A percentile compares a stretch with the other conserved stretches of the same genome.
Conservation (phyloP, 2,888 invertebrate genomes). For the Pandemis corylana region DNA sequence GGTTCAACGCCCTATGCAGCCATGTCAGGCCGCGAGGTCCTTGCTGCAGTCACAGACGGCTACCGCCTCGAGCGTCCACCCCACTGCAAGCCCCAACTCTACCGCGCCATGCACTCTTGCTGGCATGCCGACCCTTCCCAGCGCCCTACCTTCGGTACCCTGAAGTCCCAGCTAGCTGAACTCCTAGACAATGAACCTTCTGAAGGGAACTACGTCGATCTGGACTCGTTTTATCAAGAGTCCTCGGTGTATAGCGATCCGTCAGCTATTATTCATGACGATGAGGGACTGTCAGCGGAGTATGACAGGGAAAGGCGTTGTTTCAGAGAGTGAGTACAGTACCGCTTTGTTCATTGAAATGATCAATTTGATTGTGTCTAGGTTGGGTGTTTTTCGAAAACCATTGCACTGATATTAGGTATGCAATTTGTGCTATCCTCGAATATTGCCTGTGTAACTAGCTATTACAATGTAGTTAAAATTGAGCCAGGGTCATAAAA, state of each 20-base stretch:
- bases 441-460: no score
- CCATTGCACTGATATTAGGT: no score
- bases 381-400: no score
- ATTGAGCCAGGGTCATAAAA: no score
- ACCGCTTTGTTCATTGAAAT: no score
- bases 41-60: slow-evolving; percentile 91
- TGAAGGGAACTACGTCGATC: slow-evolving; percentile 88
- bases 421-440: no score
- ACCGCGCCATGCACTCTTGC: slow-evolving; percentile 81
- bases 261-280: slow-evolving; percentile 80
- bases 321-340: slow-evolving; percentile 74
- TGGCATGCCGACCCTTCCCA: slow-evolving; percentile 89
- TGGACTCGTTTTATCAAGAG: slow-evolving; percentile 88
- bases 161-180: slow-evolving; percentile 85
- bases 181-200: slow-evolving; percentile 86
- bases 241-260: slow-evolving; percentile 85
- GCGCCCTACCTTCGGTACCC: slow-evolving; percentile 88
- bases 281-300: slow-evolving; percentile 79
- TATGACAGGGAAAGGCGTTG: slow-evolving; percentile 76
- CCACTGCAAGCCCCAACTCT: slow-evolving; percentile 88
- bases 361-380: no score
- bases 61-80: slow-evolving; percentile 91
- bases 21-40: slow-evolving; percentile 93
- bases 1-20: slow-evolving; percentile 95
- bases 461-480: no score